phyloP scores from a whole-genome alignment of 2,888 invertebrate species.

The Bimastos eiseni region DNA sequence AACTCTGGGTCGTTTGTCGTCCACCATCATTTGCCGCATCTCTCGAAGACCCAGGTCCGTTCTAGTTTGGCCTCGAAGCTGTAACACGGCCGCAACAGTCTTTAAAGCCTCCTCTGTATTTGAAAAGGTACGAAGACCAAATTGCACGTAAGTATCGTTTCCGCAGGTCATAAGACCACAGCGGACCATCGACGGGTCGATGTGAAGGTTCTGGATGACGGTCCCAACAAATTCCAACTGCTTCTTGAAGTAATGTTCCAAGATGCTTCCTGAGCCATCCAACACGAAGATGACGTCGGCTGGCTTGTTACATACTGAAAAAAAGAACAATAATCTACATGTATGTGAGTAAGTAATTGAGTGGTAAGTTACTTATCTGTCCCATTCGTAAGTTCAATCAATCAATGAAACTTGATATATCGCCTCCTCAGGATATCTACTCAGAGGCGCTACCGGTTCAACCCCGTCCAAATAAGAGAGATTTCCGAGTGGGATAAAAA shows the following conservation, averaged over 20 bases:
- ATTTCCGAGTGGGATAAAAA: too few species aligned
- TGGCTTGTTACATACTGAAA: background rate
- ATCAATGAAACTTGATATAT: too few species aligned
- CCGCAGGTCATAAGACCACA: slow-evolving; percentile 41
- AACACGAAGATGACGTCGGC: background rate
- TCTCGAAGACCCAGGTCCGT: slow-evolving; percentile 40
- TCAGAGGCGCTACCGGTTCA: too few species aligned
- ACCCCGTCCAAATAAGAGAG: too few species aligned
- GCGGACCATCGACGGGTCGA: slow-evolving; percentile 29
- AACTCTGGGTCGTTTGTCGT: slow-evolving; percentile 34
- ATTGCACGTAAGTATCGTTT: slow-evolving; percentile 41
- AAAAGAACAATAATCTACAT: too few species aligned
- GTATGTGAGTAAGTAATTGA: too few species aligned
- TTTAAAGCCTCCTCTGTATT: background rate
- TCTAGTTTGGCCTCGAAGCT: slow-evolving; percentile 37
- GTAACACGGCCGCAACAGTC: slow-evolving; percentile 15
- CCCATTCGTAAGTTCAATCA: too few species aligned
- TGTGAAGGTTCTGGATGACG: slow-evolving; percentile 44
- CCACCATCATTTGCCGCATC: slow-evolving; percentile 38
- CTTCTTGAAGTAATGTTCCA: slow-evolving; percentile 50
- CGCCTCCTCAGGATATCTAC: too few species aligned
- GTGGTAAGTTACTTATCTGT: too few species aligned
- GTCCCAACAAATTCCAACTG: slow-evolving; percentile 49
- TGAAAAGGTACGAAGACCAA: slow-evolving; percentile 34
- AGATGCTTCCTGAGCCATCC: slow-evolving; percentile 50